phyloP scores from a whole-genome alignment of 2,797 vertebrate species.

The Malurus leucopterus region DNA sequence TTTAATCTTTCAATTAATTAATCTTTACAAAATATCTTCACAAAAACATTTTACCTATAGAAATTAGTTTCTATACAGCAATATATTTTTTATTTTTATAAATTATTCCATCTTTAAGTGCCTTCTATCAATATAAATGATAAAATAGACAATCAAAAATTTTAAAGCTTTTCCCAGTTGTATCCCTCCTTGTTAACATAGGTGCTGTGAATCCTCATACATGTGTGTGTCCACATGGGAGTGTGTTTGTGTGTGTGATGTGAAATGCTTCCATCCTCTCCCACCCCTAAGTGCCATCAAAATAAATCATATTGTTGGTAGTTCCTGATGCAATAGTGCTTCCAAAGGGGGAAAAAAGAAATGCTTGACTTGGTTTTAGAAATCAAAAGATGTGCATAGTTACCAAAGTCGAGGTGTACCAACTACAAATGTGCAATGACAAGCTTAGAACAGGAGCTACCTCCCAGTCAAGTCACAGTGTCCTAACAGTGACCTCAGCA shows the following conservation, averaged over 20 bases:
- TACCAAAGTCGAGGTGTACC: slow-evolving; percentile 75
- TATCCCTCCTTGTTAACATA: slow-evolving; percentile 62
- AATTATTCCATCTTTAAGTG: slow-evolving; percentile 87
- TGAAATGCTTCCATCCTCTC: slow-evolving; percentile 60
- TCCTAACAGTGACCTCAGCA: slow-evolving; percentile 25
- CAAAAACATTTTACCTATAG: slow-evolving; percentile 83
- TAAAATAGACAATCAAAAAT: slow-evolving; percentile 83
- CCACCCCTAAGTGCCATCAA: slow-evolving; percentile 43
- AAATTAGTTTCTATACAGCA: slow-evolving; percentile 85
- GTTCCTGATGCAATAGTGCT: slow-evolving; percentile 42
- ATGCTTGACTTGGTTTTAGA: slow-evolving; percentile 64
- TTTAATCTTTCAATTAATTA: slow-evolving; percentile 73
- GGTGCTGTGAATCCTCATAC: slow-evolving; percentile 62
- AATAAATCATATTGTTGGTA: slow-evolving; percentile 36
- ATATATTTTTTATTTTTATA: slow-evolving; percentile 85
- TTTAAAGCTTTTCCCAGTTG: slow-evolving; percentile 73
- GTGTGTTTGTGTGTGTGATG: slow-evolving; percentile 23
- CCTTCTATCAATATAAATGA: slow-evolving; percentile 86
- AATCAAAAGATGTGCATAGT: slow-evolving; percentile 80
- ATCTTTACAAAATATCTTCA: slow-evolving; percentile 79
- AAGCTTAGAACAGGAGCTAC: slow-evolving; percentile 56
- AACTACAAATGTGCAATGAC: slow-evolving; percentile 74
- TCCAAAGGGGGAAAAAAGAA: slow-evolving; percentile 54
- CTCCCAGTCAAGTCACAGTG: slow-evolving; percentile 43
- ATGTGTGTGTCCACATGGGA: not conserved